These are phyloP conservation scores for Philereme transversata DNA, from an alignment of 2,888 invertebrate species.

Conservation along the genomic window DNA sequence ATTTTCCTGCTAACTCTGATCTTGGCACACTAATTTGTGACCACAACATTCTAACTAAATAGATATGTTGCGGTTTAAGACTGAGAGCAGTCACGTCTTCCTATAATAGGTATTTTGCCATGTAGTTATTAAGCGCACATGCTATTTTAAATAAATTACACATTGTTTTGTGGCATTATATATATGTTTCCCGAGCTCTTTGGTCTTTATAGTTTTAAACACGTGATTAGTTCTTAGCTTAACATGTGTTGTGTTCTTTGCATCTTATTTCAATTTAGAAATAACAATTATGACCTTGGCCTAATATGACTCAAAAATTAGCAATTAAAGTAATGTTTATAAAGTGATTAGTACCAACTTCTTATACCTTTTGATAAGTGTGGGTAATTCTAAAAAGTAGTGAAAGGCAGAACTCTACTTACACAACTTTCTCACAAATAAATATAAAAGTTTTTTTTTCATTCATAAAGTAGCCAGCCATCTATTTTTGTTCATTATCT, in stretches of 20 bases:
- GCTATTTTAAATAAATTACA: conserved; percentile 32
- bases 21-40: conserved; percentile 30
- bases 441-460: too few species aligned
- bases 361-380: too few species aligned
- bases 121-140: conserved; percentile 33
- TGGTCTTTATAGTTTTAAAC: conserved; percentile 23
- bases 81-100: conserved; percentile 38
- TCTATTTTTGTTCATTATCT: too few species aligned
- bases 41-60: conserved; percentile 39
- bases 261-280: conserved; percentile 3
- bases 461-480: too few species aligned
- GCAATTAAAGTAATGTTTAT: too few species aligned
- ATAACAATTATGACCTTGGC: conserved; percentile 10
- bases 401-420: too few species aligned
- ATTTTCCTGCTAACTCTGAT: conserved; percentile 37
- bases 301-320: conserved; percentile 13
- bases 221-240: conserved; percentile 33
- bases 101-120: conserved; percentile 27
- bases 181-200: too few species aligned
- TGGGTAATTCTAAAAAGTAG: too few species aligned
- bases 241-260: conserved; percentile 19
- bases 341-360: too few species aligned
- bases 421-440: too few species aligned
- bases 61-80: conserved; percentile 30
- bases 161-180: conserved; percentile 25